Evolutionary conservation across 2,113 vertebrate species (phyloP).

Genomic region (Centrocercus urophasianus): DNA sequence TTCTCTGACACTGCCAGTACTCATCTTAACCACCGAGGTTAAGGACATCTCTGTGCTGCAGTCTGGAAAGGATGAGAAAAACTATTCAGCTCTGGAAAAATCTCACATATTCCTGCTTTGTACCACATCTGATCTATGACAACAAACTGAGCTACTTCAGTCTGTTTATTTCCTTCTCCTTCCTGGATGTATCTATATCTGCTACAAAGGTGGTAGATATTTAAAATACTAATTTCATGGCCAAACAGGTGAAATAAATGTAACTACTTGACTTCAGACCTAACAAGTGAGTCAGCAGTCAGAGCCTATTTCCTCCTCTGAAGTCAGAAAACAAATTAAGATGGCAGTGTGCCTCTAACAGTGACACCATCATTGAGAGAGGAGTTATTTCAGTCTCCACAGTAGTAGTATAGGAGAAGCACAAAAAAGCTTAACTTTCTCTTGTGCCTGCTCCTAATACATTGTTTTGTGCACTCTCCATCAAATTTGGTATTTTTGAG

Average conservation of each 20-base stretch:
- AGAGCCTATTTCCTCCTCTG: conserved; percentile 31
- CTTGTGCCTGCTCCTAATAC: neutral
- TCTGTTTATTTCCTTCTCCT: neutral
- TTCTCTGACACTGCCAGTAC: neutral
- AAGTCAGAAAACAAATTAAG: conserved; percentile 63
- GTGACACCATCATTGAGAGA: conserved; percentile 32
- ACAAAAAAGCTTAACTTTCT: neutral
- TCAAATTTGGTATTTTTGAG: neutral
- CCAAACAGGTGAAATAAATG: conserved; percentile 29
- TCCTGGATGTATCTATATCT: neutral
- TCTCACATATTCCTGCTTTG: neutral
- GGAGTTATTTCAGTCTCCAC: conserved; percentile 35
- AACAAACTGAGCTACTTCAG: neutral
- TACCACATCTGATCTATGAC: neutral
- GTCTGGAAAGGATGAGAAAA: neutral
- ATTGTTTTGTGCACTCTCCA: neutral
- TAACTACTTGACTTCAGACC: conserved; percentile 5
- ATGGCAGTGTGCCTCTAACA: conserved; percentile 19
- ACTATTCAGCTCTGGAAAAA: neutral
- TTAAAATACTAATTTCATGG: neutral
- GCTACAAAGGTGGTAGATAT: neutral
- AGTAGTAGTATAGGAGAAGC: neutral
- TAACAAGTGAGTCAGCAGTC: conserved; percentile 65
- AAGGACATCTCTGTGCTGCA: neutral
- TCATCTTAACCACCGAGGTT: neutral